phyloP scores from a whole-genome alignment of 2,113 vertebrate species.

The Grammomys dolichurus region DNA sequence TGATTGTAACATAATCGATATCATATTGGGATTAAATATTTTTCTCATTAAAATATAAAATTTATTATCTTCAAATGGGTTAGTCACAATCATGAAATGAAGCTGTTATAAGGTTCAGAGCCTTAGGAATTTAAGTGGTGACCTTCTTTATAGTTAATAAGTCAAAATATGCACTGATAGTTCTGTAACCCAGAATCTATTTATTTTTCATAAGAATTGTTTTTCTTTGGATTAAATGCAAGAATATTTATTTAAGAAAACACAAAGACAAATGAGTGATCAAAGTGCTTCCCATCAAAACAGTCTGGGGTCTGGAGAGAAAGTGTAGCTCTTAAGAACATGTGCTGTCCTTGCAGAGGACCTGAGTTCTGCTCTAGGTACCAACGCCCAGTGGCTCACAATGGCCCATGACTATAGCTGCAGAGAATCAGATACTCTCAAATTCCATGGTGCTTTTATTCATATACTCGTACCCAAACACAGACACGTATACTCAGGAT shows the following conservation, averaged over 20 bases:
- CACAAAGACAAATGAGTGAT: background rate
- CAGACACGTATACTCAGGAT: background rate
- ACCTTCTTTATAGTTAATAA: background rate
- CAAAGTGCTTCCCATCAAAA: background rate
- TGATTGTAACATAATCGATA: background rate
- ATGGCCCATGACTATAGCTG: background rate
- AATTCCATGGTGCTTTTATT: background rate
- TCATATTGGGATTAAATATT: background rate
- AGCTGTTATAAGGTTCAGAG: background rate
- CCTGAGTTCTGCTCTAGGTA: background rate
- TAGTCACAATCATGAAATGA: background rate
- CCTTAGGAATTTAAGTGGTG: background rate
- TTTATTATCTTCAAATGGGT: background rate
- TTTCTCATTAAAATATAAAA: constrained; percentile 20
- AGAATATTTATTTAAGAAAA: constrained; percentile 51
- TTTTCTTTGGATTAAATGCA: constrained; percentile 25
- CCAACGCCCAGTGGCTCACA: too few species aligned
- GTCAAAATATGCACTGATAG: background rate
- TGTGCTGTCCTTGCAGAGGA: background rate
- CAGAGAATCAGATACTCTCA: too few species aligned
- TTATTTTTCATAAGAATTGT: constrained; percentile 8
- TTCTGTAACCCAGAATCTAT: background rate
- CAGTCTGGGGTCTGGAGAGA: background rate
- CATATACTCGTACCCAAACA: background rate
- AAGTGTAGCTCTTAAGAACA: background rate